A percentile compares a stretch with the other conserved stretches of the same genome.
phyloP scores from a whole-genome alignment of 35 echinoderm and acorn worm species.

The Chiridota heheva region DNA sequence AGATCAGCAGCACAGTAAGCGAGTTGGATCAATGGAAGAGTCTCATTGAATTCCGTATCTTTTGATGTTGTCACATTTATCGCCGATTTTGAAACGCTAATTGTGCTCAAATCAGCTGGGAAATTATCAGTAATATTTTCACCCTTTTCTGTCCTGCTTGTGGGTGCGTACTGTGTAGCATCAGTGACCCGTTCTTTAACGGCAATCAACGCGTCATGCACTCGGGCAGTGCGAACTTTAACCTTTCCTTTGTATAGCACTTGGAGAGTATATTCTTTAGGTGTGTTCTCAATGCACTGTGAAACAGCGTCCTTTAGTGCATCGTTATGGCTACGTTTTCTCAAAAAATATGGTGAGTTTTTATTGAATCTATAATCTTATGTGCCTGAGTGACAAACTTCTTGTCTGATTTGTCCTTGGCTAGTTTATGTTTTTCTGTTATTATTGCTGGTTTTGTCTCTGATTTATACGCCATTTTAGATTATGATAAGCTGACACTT shows the following conservation, averaged over 20 bases:
- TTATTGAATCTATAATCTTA: constrained; percentile 33
- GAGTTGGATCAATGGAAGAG: constrained; percentile 37
- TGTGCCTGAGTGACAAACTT: too few species aligned
- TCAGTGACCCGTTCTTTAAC: constrained; percentile 21
- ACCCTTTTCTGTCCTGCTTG: constrained; percentile 28
- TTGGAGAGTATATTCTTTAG: constrained; percentile 6
- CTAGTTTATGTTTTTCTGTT: too few species aligned
- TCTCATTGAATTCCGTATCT: background rate
- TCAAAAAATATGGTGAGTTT: constrained; percentile 42
- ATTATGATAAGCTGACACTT: too few species aligned
- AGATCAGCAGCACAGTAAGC: constrained; percentile 41
- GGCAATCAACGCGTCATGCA: constrained; percentile 31
- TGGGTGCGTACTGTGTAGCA: constrained; percentile 27
- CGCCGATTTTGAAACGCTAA: constrained; percentile 13
- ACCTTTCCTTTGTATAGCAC: constrained; percentile 38
- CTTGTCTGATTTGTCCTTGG: too few species aligned
- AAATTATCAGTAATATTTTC: constrained; percentile 46
- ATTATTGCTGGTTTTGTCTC: too few species aligned
- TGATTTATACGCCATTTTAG: too few species aligned
- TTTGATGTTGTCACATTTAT: constrained; percentile 23
- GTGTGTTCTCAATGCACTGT: background rate
- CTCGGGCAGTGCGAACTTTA: constrained; percentile 20
- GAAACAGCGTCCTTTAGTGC: background rate
- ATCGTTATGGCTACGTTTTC: constrained; percentile 9
- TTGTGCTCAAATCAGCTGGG: constrained; percentile 24